A percentile compares a stretch with the other conserved stretches of the same genome.
phyloP scores from a whole-genome alignment of 1,140 invertebrate genomes.

The Leptinotarsa texana region DNA sequence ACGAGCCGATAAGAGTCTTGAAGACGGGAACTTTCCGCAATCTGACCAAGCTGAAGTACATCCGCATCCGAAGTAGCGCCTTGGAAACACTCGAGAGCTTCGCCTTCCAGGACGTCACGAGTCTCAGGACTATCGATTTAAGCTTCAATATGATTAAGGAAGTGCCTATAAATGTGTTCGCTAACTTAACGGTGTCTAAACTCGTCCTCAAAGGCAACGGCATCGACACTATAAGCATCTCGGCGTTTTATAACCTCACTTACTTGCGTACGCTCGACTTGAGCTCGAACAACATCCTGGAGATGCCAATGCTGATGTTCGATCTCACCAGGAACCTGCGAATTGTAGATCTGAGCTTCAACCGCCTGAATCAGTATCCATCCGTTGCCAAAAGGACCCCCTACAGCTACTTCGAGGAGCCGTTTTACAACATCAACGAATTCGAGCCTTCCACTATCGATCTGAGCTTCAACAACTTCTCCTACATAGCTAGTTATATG shows the following conservation, averaged over 20 bases:
- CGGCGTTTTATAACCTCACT: conserved; percentile 41
- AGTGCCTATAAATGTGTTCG: conserved; percentile 33
- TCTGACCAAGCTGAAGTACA: conserved; percentile 35
- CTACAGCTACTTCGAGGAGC: conserved; percentile 14
- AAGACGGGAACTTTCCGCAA: conserved; percentile 36
- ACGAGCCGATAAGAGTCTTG: conserved; percentile 35
- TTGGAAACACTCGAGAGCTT: conserved; percentile 32
- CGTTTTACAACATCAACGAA: conserved; percentile 4
- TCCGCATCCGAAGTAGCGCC: conserved; percentile 31
- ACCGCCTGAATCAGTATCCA: conserved; percentile 30
- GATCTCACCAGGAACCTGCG: conserved; percentile 33
- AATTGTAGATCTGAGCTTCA: conserved; percentile 37
- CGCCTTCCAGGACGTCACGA: conserved; percentile 37
- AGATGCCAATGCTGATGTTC: conserved; percentile 35
- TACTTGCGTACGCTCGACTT: conserved; percentile 40
- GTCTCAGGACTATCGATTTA: conserved; percentile 33
- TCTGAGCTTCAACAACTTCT: conserved; percentile 22
- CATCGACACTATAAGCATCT: conserved; percentile 30
- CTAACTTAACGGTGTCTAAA: conserved; percentile 31
- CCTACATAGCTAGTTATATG: background rate
- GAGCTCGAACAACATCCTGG: conserved; percentile 36
- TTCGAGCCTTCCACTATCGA: conserved; percentile 12
- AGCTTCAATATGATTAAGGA: conserved; percentile 35
- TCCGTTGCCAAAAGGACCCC: background rate
- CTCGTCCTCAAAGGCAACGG: conserved; percentile 33